phyloP scores from a whole-genome alignment of 2,797 vertebrate species.

The Platyrinchus mystaceus region DNA sequence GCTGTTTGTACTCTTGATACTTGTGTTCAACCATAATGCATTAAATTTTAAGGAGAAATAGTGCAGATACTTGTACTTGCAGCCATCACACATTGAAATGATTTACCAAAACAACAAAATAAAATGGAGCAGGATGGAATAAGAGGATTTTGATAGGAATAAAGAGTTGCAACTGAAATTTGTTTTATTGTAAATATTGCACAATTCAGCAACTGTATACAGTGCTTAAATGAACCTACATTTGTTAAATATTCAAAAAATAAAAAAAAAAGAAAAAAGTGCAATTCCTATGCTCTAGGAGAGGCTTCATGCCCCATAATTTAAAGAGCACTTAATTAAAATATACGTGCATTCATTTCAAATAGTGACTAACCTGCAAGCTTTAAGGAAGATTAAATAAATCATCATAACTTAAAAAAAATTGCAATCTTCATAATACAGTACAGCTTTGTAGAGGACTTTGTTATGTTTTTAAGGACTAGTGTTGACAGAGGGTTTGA shows the following conservation, averaged over 20 bases:
- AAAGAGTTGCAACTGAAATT: neutral
- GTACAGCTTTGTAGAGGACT: neutral
- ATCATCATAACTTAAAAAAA: neutral
- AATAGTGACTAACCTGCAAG: neutral
- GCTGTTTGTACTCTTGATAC: neutral
- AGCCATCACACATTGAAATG: neutral
- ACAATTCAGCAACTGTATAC: neutral
- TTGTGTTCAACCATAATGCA: neutral
- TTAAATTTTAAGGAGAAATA: conserved; percentile 16
- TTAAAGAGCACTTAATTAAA: neutral
- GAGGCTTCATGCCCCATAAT: neutral
- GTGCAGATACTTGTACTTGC: neutral
- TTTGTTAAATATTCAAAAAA: neutral
- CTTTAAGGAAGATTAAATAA: neutral
- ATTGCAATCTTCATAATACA: neutral
- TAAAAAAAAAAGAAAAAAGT: too few relatives aligned
- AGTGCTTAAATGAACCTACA: neutral
- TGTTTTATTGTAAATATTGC: neutral
- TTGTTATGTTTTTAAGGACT: neutral
- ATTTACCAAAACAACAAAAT: neutral
- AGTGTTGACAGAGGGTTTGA: neutral
- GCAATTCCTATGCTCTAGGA: neutral
- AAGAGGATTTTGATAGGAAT: neutral
- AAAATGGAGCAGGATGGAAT: neutral
- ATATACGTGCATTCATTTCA: neutral